A percentile compares a stretch with the other conserved stretches of the same genome.
These are phyloP conservation scores for Portevinia maculata DNA, from an alignment of 2,888 invertebrate species.

Conservation along the genomic window DNA sequence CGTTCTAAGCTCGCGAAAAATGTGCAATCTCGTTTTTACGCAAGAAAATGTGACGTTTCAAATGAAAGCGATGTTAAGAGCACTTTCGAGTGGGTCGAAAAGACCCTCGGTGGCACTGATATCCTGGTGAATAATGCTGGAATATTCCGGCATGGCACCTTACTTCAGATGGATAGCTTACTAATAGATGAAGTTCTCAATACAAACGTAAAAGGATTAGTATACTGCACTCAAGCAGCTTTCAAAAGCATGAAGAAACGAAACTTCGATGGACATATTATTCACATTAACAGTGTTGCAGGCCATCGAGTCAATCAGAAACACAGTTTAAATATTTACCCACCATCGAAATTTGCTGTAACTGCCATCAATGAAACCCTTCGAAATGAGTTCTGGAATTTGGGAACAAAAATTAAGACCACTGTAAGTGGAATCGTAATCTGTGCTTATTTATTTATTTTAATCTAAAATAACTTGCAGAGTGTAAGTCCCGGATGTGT, in stretches of 20 bases:
- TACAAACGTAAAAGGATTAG: conserved; percentile 83
- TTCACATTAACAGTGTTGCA: conserved; percentile 79
- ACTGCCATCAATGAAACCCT: conserved; percentile 81
- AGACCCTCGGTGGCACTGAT: conserved; percentile 84
- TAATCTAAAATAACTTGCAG: background rate
- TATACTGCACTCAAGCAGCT: conserved; percentile 83
- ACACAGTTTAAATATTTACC: conserved; percentile 78
- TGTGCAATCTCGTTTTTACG: conserved; percentile 76
- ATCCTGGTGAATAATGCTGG: conserved; percentile 86
- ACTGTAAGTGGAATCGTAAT: conserved; percentile 77
- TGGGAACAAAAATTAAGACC: conserved; percentile 80
- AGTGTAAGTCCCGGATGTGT: conserved; percentile 78
- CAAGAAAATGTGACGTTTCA: conserved; percentile 83
- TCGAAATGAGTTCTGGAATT: conserved; percentile 79
- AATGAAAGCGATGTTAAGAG: conserved; percentile 84
- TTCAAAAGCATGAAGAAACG: conserved; percentile 83
- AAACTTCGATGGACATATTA: conserved; percentile 78
- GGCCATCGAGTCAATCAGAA: conserved; percentile 68
- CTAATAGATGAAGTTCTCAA: conserved; percentile 81
- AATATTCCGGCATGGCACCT: conserved; percentile 77
- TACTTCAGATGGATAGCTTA: conserved; percentile 77
- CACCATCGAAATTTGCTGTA: conserved; percentile 80
- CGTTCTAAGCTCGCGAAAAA: conserved; percentile 75
- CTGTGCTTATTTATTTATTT: conserved; percentile 62
- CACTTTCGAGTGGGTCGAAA: conserved; percentile 84